Evolutionary conservation across 2,888 invertebrate genomes (phyloP).

Genomic region (Cheilosia vulpina): DNA sequence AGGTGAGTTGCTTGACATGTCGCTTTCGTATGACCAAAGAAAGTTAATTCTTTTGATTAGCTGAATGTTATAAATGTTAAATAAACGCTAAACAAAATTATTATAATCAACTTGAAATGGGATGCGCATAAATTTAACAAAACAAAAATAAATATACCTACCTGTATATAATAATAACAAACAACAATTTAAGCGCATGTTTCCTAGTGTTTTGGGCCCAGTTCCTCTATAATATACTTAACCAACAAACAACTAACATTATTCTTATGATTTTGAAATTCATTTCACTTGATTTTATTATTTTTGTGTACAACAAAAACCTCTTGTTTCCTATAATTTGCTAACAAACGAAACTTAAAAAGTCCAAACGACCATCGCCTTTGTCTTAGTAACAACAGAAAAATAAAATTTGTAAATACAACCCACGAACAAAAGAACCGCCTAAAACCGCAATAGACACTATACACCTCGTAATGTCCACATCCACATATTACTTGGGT

Average conservation of each 20-base stretch:
- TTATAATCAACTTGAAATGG: slow-evolving; percentile 43
- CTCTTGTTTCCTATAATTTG: slow-evolving; percentile 50
- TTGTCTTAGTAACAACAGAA: slow-evolving; percentile 30
- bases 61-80: slow-evolving; percentile 73
- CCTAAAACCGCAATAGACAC: slow-evolving; percentile 29
- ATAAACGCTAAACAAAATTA: slow-evolving; percentile 57
- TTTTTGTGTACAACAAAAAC: slow-evolving; percentile 28
- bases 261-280: slow-evolving; percentile 35
- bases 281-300: slow-evolving; percentile 11
- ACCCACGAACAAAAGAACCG: slow-evolving; percentile 54
- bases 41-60: slow-evolving; percentile 53
- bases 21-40: slow-evolving; percentile 28
- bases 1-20: slow-evolving; percentile 84
- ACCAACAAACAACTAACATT: slow-evolving; percentile 62
- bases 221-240: slow-evolving; percentile 28
- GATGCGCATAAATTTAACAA: slow-evolving; percentile 50
- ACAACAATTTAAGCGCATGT: slow-evolving; percentile 43
- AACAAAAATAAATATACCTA: slow-evolving; percentile 9
- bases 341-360: slow-evolving; percentile 28
- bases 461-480: slow-evolving; percentile 62
- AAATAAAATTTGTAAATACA: slow-evolving; percentile 8
- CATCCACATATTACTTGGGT: slow-evolving; percentile 27
- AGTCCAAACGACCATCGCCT: slow-evolving; percentile 25
- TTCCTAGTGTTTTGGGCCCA: slow-evolving; percentile 52
- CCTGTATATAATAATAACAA: slow-evolving; percentile 14